Percentiles rank a stretch among this genome's conserved stretches.
Evolutionary conservation across 64 coral and sea anemone genomes (phyloP).

Genomic region (Actinia tenebrosa): DNA sequence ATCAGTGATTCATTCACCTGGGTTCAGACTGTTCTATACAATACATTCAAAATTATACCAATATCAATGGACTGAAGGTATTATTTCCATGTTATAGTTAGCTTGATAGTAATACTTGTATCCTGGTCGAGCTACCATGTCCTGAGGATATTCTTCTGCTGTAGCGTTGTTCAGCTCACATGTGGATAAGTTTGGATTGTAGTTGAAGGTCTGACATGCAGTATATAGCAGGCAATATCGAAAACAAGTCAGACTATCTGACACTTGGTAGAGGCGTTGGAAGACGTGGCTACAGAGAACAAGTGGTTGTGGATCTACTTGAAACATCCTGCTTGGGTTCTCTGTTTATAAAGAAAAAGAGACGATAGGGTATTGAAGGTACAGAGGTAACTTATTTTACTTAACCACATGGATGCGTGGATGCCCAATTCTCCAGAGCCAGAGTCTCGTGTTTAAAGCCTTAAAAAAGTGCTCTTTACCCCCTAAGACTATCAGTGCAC

Average conservation of each 20-base stretch:
- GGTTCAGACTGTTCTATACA: no score
- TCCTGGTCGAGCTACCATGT: background rate
- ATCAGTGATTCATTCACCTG: no score
- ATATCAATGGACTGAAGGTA: no score
- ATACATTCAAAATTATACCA: no score
- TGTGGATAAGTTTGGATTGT: background rate
- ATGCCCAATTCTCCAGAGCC: no score
- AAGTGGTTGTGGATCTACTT: background rate
- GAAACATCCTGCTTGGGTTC: background rate
- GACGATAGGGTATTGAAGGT: background rate
- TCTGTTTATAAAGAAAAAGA: background rate
- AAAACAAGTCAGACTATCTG: background rate
- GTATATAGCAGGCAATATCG: background rate
- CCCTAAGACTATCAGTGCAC: no score
- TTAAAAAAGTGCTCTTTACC: no score
- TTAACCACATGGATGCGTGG: no score
- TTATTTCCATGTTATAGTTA: no score
- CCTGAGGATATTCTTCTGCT: background rate
- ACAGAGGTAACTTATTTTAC: no score
- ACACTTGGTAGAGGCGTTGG: background rate
- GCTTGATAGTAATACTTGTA: background rate
- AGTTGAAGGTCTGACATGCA: slow-evolving; percentile 1
- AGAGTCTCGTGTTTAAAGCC: no score
- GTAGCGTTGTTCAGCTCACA: slow-evolving; percentile 25
- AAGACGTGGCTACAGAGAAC: background rate